Evolutionary conservation across 2,797 vertebrate species (phyloP).

Genomic region (Melanotaenia parkinsoni): DNA sequence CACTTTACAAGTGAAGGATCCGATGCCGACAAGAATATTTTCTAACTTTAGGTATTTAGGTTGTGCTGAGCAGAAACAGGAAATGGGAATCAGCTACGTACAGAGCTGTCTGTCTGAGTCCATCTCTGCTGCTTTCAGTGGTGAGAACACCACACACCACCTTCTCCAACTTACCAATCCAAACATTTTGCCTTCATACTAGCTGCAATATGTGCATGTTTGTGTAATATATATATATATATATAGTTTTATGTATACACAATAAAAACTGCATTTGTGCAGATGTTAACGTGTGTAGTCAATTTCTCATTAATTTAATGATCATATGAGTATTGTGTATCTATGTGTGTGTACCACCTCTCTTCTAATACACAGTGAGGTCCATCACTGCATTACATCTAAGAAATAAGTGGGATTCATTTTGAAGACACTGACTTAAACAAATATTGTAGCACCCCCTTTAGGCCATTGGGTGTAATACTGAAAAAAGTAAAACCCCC

Average conservation of each 20-base stretch:
- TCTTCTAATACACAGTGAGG: constrained; percentile 1
- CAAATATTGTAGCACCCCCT: constrained; percentile 47
- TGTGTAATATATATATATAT: too few relatives aligned
- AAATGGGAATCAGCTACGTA: constrained; percentile 25
- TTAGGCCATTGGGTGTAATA: constrained; percentile 27
- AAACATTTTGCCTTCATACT: too few relatives aligned
- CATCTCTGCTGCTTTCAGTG: constrained; percentile 41
- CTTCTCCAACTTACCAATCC: neutral
- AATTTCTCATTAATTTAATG: neutral
- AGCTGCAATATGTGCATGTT: too few relatives aligned
- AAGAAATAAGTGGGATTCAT: neutral
- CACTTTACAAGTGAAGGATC: neutral
- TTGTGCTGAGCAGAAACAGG: constrained; percentile 14
- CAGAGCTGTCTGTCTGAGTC: neutral
- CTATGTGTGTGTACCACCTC: constrained; percentile 9
- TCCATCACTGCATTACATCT: constrained; percentile 6
- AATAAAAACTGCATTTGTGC: neutral
- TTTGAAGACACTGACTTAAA: neutral
- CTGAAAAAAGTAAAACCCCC: neutral
- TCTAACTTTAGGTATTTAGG: constrained; percentile 1
- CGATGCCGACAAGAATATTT: neutral
- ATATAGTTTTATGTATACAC: too few relatives aligned
- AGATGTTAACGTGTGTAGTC: neutral
- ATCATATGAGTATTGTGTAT: neutral
- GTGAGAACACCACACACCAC: constrained; percentile 50